Base-by-base conservation (phyloP, 1,140 invertebrate species). In the Drosophila bocqueti region DNA sequence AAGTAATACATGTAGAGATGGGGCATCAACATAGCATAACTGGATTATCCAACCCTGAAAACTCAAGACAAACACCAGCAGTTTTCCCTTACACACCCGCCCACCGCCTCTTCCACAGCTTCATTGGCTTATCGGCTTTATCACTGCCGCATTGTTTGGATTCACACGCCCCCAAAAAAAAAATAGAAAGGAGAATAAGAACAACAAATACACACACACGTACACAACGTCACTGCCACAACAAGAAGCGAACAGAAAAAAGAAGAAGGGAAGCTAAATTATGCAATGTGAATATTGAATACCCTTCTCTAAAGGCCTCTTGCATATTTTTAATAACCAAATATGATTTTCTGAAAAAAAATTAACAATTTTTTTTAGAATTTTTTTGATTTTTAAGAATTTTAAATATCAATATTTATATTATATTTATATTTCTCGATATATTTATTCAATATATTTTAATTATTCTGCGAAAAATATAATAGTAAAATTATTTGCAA, bases 111-210 rank as follows among this genome's bases (percentile, higher is more conserved):
- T 24, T 55, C 34, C 52, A 16, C 52, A 55, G 34, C 26, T 29
- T 31, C 40, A 36, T 21, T 52, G 34, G 52, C 80, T 86, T 85
- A 86, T 87, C 83, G 78, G 67, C 49, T 58, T 79, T 89, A 90
- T 85, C 78, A 84, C 55, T 90, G 84, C 81, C 85, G 84, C 84
- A 90, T 90, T 90, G 79, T 90, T 82, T 74, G 83, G 54, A 79
- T 90, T 90, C 85, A 90, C 85, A 90, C 85, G 85, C 85, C 85
- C 85, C 78, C 79, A 21, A 21, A 46, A 66, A 63, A 43, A 59
- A 10, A 55, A 38, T 38, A 16, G 52, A 38, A 66, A 58, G 45
- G 54, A 49, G 59, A 58, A 63, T 15, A 59, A 40, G 34, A 74
- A 55, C 46, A 50, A 74, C 29, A 60, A 73, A 68, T 34, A 55